Evolutionary conservation across 37 sponge, comb jelly and placozoan genomes (phyloP), one percentile per base, ranked within the genome.

Genomic region (Beroe forskalii): DNA sequence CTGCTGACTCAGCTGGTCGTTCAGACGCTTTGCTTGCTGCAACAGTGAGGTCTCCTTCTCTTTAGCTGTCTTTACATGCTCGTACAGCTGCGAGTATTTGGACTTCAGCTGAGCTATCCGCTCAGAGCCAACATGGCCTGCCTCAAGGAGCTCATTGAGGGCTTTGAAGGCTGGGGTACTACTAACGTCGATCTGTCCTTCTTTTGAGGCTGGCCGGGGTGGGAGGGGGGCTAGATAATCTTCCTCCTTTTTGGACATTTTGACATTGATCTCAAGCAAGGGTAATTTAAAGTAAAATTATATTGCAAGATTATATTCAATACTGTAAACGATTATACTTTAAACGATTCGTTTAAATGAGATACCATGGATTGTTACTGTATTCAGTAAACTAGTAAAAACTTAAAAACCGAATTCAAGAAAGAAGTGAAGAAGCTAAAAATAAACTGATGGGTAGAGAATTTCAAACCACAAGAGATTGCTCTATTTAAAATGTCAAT

Each of bases 1-100:
- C 91, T 91, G 91, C 24, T 64, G 69, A 67, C 67, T 61, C 3
- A 91, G 42, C 76, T 91, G 75, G 12, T 91, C 67, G 39, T 63
- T 91, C 3, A 67, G 41, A 28, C 62, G 25, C 31, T 91, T 91
- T 1, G 91, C 91, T 69, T 76, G 55, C 20, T 91, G 91, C 36
- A 91, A 20, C 27, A 91, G 33, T 32, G 75, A 9, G 12, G 91
- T 91, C 27, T 91, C 91, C 30, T 91, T 64, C 38, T 91, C 91
- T 42, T 80, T 80, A 12, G 86, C 86, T n/a, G 38, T 80, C 33
- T 80, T 80, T 12, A 80, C 86, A 44, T 44, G 86, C 25, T 80
- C 86, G 55, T 80, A 44, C 2, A 80, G 86, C 27, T 80, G 55
- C 1, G 55, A 44, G 42, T 80, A 80, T 23, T 80, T 80, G n/a